Base-by-base conservation (phyloP, 2,113 vertebrate genomes). In the Aix galericulata region DNA sequence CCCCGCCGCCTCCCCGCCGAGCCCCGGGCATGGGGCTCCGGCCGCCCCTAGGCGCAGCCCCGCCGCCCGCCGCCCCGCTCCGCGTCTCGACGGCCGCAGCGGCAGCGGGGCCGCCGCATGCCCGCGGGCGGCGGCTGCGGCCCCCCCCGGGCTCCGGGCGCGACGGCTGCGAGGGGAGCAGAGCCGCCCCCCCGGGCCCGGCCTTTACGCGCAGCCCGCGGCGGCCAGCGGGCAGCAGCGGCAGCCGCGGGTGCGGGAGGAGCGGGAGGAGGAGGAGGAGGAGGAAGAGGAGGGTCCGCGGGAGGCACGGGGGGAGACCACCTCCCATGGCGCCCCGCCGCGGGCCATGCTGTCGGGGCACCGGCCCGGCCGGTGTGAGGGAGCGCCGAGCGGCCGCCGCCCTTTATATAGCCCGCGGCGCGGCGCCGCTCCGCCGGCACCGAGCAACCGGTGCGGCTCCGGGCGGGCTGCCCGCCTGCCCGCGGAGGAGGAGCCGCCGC, bases 351-450 rank as follows among this genome's bases (percentile, higher is more conserved):
- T 88, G 73, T 62, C 67, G 67, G 72, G 46, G 53, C 38, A 53
- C 58, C 91, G 9, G 50, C 76, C n/a, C 64, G 5, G 80, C 69
- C 80, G 79, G 74, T 75, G 50, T 86, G 85, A 75, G 27, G 9
- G 60, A 82, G 38, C 18, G 2, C 27, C 1, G 23, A 58, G 75
- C n/a, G 50, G 71, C 81, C 66, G 32, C 93, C 81, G 76, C 82
- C 86, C 76, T 36, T 92, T 97, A 96, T 96, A 97, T 96, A 97
- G 89, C 92, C 93, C 79, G 76, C 73, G 20, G 69, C 76, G 68
- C 78, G 42, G 17, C 20, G 66, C 81, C 22, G 13, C 96, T 96
- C 91, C 14, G 59, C 92, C 64, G 8, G 79, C 79, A 55, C 80
- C 72, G 6, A 90, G 50, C 59, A 91, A 87, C 92, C 88, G 83